Evolutionary conservation across 2,113 vertebrate species (phyloP), one percentile per base, ranked within the genome.

Genomic region (Bettongia penicillata): DNA sequence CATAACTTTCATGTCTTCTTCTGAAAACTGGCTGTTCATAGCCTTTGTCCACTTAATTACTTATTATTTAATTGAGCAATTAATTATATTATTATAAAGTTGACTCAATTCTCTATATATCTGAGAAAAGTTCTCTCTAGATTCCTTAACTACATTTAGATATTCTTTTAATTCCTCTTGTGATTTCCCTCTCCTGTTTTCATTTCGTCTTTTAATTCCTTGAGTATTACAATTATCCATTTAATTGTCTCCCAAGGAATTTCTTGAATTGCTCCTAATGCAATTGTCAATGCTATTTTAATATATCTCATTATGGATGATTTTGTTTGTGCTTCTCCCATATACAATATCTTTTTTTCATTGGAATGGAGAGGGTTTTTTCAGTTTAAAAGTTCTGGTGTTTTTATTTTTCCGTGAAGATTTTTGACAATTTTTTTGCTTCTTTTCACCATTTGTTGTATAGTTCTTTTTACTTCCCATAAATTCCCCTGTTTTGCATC

Each of bases 171-270:
- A 93, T 97, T 84, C n/a, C n/a, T 22, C n/a, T 43, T 43, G 68
- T 84, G 68, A 84, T 84, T 43, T 84, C n/a, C n/a, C 91, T 96
- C 92, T 96, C 90, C 84, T 97, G 93, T 95, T 97, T 95, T 95
- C 95, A 96, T 61, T 90, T 53, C 94, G 94, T 91, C 90, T 23
- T 93, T 91, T 95, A 92, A 95, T 95, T 90, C 3, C 0, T 91
- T 97, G 97, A 92, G 96, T 97, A 94, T 0, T 43, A n/a, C 19
- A 43, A 43, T 84, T 84, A 84, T 84, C 68, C 19, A 43, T 43
- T 84, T 84, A 84, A 84, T 84, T 43, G 68, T 84, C 68, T 84
- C 68, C 37, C 43, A 43, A 84, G 37, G n/a, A 84, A 43, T 84
- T 84, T 84, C 68, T 84, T 84, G n/a, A 7, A 84, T 43, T 43